A percentile compares a stretch with the other conserved stretches of the same genome.
These are phyloP conservation scores for Andinoacara biseriatus DNA, from an alignment of 2,113 vertebrate species.

Conservation along the genomic window DNA sequence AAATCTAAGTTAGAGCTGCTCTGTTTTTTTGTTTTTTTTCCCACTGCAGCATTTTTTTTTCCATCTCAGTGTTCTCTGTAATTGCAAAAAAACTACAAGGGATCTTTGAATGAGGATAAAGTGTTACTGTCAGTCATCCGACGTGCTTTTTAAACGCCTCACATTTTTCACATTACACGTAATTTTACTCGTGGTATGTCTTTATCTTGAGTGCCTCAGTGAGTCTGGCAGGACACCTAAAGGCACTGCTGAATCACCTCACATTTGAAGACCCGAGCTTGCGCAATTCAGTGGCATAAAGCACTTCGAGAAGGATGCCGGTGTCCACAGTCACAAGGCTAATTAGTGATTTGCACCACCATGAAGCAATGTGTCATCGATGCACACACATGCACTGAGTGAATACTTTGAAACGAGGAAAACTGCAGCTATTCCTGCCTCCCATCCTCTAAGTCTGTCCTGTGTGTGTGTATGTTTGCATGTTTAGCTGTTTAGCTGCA, in stretches of 20 bases:
- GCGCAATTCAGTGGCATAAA: slow-evolving; percentile 54
- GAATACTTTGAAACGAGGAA: slow-evolving; percentile 16
- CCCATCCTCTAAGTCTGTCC: neutral
- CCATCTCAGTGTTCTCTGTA: neutral
- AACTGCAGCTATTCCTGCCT: neutral
- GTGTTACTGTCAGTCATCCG: neutral
- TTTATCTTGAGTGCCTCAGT: slow-evolving; percentile 41
- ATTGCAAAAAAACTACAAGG: neutral
- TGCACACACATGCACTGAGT: slow-evolving; percentile 1
- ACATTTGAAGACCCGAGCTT: slow-evolving; percentile 23
- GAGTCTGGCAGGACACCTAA: slow-evolving; percentile 43
- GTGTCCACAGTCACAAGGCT: slow-evolving; percentile 60
- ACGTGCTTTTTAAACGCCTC: neutral
- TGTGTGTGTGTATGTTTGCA: neutral
- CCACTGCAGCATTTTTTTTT: neutral
- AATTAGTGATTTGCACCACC: slow-evolving; percentile 61
- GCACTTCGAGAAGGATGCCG: slow-evolving; percentile 60
- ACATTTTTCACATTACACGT: neutral
- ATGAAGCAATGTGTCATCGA: slow-evolving; percentile 37
- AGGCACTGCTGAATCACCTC: slow-evolving; percentile 55
- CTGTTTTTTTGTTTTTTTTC: neutral
- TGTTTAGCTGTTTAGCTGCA: slow-evolving; percentile 4
- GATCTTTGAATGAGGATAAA: neutral
- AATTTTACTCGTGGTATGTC: slow-evolving; percentile 20
- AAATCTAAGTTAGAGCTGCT: neutral